These are phyloP conservation scores for Agrochola circellaris DNA, from an alignment of 2,888 invertebrate species.

Conservation along the genomic window DNA sequence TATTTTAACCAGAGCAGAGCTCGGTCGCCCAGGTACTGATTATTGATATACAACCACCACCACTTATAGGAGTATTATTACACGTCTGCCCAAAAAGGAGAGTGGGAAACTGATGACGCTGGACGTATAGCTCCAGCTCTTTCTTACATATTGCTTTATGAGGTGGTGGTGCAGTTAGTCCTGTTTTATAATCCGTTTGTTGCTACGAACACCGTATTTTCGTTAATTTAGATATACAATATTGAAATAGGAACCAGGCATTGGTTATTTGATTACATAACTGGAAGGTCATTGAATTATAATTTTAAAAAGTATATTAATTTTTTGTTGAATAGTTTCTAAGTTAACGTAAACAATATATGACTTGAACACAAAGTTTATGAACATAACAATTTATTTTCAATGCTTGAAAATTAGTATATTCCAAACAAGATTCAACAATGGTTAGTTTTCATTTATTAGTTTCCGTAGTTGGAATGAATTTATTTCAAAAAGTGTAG, in stretches of 20 bases:
- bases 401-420: background rate
- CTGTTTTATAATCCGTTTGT: background rate
- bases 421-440: conserved; percentile 56
- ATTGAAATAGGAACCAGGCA: background rate
- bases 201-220: background rate
- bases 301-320: background rate
- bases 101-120: too few relatives aligned
- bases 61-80: too few relatives aligned
- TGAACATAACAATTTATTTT: background rate
- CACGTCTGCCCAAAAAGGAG: too few relatives aligned
- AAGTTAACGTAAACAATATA: background rate
- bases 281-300: background rate
- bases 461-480: too few relatives aligned
- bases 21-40: background rate
- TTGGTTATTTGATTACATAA: background rate
- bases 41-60: background rate
- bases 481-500: too few relatives aligned
- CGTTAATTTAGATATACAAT: background rate
- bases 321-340: background rate
- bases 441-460: background rate
- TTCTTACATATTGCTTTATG: too few relatives aligned
- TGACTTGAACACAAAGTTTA: background rate
- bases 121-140: too few relatives aligned
- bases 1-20: too few relatives aligned
- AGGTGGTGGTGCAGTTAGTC: too few relatives aligned